Evolutionary conservation across 2,113 vertebrate species (phyloP), one percentile per base, ranked within the genome.

Genomic region (Vireo altiloquus): DNA sequence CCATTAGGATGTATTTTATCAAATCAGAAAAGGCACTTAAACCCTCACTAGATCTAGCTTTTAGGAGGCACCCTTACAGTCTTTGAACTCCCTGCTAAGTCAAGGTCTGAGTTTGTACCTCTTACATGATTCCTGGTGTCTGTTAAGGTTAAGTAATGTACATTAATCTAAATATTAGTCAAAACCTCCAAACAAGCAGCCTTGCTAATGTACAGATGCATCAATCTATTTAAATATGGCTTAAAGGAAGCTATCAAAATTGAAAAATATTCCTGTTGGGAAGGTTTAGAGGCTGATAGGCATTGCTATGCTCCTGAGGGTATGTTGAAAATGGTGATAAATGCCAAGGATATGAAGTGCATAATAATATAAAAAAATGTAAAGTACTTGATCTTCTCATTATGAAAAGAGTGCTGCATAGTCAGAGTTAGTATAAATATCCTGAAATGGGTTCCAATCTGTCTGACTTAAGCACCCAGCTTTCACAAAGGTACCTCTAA

Each of bases 261-360:
- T 52, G 40, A 79, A 79, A 93, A 89, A 81, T 60, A 71, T 69
- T 87, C 31, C 52, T 64, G 7, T 50, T 92, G 61, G 92, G 46
- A 94, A 77, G 20, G 22, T 76, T 89, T 93, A 76, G 30, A 75
- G 57, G 47, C 42, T 86, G 52, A 65, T 28, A 89, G 49, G 20
- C 25, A 57, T 66, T 64, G 25, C 28, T 69, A 1, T 80, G 10
- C 42, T 50, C 90, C 79, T 80, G 52, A 91, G 21, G 16, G 5
- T 49, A 13, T 47, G 42, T 24, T 90, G 74, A 69, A 96, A 92
- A 92, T 47, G 23, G 28, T 89, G 83, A 94, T 59, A 94, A 96
- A 94, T 69, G 21, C 11, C 61, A 87, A 75, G 21, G 17, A 90
- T 63, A 31, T 79, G 44, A 91, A 89, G 27, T 40, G 30, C 31